Base-by-base conservation (phyloP, 2,113 vertebrate genomes). In the Anthoscopus minutus region DNA sequence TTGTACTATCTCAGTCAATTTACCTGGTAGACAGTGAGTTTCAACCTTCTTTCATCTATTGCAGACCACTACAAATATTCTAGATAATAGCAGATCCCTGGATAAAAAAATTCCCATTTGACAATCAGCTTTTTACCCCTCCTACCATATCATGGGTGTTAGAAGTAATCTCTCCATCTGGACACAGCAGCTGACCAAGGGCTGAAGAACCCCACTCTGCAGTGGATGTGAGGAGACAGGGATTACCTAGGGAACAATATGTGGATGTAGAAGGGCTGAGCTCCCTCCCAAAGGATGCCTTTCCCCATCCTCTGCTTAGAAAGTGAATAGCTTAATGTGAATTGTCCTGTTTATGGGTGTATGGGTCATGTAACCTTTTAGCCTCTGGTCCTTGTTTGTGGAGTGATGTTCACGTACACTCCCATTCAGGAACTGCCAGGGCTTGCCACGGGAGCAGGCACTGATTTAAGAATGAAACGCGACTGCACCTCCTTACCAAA, bases 281-380 rank as follows among this genome's bases (percentile, higher is more conserved):
- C 78, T 70, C 18, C 3, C 16, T 87, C 28, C 73, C 33, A 35
- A 22, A 53, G 33, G 35, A 40, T 51, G 51, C 51, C 19, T 64
- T 42, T 79, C 21, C 14, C 48, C 42, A 45, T 57, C 28, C 42
- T 61, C 22, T 13, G 17, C 13, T 73, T 28, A 31, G 15, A 70
- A 85, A 69, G 31, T 13, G 27, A 79, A 40, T 10, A 40, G 6
- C 6, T 65, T 64, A 27, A 47, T 0, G 0, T 56, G 15, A 69
- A n/a, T 8, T 8, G 19, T 44, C n/a, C n/a, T 62, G 0, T 16
- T 64, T 44, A 89, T 22, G 40, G 25, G 3, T 0, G 30, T 25
- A 37, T 10, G 0, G 4, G 13, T 30, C 24, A 3, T 0, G 2
- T 2, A 19, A 11, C 8, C 15, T 28, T 48, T 58, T 18, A 47